Conservation (phyloP, 2,113 vertebrate species). For the Mastomys natalensis region DNA sequence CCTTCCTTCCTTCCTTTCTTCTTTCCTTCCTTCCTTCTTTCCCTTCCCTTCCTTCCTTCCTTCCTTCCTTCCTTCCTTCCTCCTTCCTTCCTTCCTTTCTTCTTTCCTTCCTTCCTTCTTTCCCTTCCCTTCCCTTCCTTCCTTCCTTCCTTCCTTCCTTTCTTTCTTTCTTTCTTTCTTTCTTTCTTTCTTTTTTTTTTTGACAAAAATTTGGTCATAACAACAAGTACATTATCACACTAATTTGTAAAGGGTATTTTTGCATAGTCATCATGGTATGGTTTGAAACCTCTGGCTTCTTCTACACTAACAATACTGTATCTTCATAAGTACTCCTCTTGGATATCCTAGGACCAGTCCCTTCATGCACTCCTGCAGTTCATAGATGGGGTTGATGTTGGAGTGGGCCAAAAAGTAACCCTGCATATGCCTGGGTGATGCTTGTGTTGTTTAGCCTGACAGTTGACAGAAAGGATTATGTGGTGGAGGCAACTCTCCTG, state of each 20-base stretch:
- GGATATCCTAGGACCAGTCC: not conserved
- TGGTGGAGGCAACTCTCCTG: no score
- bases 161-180: no score
- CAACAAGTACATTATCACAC: not conserved
- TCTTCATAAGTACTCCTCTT: not conserved
- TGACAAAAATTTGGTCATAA: not conserved
- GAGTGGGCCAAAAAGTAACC: not conserved
- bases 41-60: no score
- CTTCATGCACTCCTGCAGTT: not conserved
- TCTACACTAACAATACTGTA: not conserved
- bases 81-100: no score
- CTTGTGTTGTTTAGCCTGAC: not conserved
- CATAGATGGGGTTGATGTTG: not conserved
- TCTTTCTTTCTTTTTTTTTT: not conserved
- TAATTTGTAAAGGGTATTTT: not conserved
- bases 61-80: no score
- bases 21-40: no score
- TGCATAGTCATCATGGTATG: not conserved
- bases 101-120: no score
- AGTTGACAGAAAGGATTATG: no score
- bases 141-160: no score
- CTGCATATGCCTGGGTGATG: not conserved
- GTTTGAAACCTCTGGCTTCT: not conserved
- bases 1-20: not conserved
- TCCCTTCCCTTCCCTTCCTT: no score